phyloP scores from a whole-genome alignment of 1,140 invertebrate genomes.

The Triops longicaudatus region DNA sequence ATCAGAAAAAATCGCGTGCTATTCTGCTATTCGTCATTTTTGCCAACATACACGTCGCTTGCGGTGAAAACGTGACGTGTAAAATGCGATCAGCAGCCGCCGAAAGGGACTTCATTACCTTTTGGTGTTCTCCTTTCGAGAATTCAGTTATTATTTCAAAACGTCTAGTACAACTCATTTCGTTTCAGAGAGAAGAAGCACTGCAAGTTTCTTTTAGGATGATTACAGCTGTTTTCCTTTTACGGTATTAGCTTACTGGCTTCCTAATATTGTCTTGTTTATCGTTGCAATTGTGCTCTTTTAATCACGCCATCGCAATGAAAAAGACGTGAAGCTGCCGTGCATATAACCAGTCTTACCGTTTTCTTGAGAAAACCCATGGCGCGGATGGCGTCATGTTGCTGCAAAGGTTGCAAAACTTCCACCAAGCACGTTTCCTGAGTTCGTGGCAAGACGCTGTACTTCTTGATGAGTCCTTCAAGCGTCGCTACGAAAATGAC shows the following conservation, averaged over 20 bases:
- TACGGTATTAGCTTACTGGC: no score
- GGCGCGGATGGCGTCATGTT: conserved; percentile 47
- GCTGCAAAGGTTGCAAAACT: conserved; percentile 61
- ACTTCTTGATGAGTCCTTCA: conserved; percentile 66
- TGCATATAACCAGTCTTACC: conserved; percentile 40
- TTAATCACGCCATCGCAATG: not conserved
- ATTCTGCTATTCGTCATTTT: not conserved
- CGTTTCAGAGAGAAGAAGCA: no score
- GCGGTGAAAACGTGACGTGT: no score
- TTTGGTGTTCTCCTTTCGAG: no score
- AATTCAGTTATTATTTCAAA: no score
- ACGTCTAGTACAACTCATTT: no score
- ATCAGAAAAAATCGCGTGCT: no score
- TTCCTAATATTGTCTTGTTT: no score
- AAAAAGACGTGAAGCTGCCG: conserved; percentile 4
- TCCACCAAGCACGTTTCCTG: conserved; percentile 73
- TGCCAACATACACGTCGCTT: conserved; percentile 32
- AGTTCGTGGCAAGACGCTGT: conserved; percentile 58
- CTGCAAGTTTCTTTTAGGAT: no score
- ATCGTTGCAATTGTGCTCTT: not conserved
- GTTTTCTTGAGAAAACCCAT: conserved; percentile 73
- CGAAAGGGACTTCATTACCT: no score
- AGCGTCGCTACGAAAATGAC: conserved; percentile 71
- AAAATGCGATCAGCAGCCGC: no score
- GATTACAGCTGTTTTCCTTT: no score